Conservation (phyloP, 2,113 vertebrate species). For the Rhinolophus ferrumequinum region DNA sequence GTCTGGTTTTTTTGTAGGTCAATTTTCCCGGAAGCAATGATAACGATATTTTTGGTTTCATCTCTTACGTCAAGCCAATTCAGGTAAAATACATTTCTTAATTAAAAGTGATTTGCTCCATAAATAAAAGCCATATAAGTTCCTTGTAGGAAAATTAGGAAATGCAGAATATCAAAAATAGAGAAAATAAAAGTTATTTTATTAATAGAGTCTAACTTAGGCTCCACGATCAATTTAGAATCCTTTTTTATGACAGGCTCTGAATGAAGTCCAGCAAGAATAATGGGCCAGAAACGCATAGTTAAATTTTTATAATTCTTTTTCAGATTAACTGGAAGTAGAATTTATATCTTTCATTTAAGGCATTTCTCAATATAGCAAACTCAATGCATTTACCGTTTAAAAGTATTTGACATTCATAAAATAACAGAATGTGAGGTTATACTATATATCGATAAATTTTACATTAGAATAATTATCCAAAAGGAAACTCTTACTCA, state of each 20-base stretch:
- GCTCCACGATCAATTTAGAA: not conserved
- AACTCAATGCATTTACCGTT: slow-evolving; percentile 12
- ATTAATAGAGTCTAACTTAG: not conserved
- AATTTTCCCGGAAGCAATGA: not conserved
- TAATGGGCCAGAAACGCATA: slow-evolving; percentile 15
- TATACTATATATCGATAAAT: slow-evolving; percentile 15
- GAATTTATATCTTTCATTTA: slow-evolving; percentile 16
- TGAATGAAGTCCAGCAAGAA: not conserved
- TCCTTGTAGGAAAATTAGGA: not conserved
- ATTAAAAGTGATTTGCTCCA: slow-evolving; percentile 1
- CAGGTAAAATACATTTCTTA: not conserved
- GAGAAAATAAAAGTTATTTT: slow-evolving; percentile 27
- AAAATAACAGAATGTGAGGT: slow-evolving; percentile 38
- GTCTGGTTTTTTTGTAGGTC: not conserved
- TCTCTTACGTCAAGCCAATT: not conserved
- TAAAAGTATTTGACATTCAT: slow-evolving; percentile 10
- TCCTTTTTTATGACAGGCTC: not conserved
- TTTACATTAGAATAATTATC: slow-evolving; percentile 38
- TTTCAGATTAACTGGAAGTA: slow-evolving; percentile 32
- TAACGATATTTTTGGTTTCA: not conserved
- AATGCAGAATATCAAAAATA: not conserved
- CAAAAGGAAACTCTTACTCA: slow-evolving; percentile 50
- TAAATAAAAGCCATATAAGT: not conserved
- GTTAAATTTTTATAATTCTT: slow-evolving; percentile 24
- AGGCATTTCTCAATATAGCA: not conserved